Evolutionary conservation across 2,888 invertebrate species (phyloP).

Genomic region (Girardia tigrina): DNA sequence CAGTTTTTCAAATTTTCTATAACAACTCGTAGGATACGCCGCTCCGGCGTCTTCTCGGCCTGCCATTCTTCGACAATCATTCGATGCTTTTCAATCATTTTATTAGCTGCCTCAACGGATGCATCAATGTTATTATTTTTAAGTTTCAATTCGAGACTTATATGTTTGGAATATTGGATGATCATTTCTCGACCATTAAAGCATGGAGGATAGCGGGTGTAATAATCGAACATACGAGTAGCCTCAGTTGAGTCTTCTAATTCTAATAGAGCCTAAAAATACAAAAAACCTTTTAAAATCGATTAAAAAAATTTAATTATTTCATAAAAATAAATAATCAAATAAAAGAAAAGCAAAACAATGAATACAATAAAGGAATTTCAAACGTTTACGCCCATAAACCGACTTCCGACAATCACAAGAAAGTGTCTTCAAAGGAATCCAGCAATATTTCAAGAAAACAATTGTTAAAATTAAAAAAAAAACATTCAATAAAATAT

Average conservation of each 20-base stretch:
- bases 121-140: slow-evolving; percentile 5
- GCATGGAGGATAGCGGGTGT: not conserved
- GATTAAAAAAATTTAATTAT: too few species aligned
- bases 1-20: slow-evolving; percentile 2
- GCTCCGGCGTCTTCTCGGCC: not conserved
- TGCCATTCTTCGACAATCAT: not conserved
- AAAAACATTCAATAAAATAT: too few species aligned
- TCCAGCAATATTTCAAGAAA: too few species aligned
- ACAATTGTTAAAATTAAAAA: too few species aligned
- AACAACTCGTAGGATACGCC: not conserved
- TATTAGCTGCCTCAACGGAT: slow-evolving; percentile 6
- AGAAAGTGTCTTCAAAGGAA: too few species aligned
- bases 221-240: slow-evolving; percentile 1
- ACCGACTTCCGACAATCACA: too few species aligned
- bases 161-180: not conserved
- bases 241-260: not conserved
- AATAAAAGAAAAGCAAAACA: too few species aligned
- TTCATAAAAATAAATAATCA: too few species aligned
- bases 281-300: too few species aligned
- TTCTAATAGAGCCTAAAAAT: not conserved
- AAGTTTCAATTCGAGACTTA: not conserved
- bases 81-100: slow-evolving; percentile 2
- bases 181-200: slow-evolving; percentile 11
- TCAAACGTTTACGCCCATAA: too few species aligned
- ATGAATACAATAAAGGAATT: too few species aligned